These are phyloP conservation scores for Pseudochirops corinnae DNA, from an alignment of 2,797 vertebrate species.

Conservation along the genomic window DNA sequence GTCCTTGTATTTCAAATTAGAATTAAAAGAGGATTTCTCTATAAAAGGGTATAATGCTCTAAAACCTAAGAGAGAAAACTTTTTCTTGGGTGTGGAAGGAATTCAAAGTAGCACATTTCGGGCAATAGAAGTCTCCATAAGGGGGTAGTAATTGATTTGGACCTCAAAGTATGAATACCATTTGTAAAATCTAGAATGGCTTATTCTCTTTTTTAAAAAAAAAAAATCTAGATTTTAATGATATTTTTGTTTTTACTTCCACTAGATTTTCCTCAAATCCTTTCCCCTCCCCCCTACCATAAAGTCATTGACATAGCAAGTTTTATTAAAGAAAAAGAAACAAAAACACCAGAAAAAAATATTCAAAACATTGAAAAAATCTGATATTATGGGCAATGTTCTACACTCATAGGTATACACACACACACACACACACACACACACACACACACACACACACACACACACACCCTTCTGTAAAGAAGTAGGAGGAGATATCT, in stretches of 20 bases:
- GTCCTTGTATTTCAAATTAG: neutral
- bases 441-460: neutral
- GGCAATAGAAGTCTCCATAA: neutral
- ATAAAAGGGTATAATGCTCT: neutral
- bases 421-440: neutral
- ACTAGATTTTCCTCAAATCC: neutral
- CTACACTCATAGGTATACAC: neutral
- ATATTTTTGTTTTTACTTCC: neutral
- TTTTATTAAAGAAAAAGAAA: neutral
- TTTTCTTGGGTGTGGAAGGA: neutral
- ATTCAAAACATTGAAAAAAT: neutral
- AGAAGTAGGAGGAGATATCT: neutral
- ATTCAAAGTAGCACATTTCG: neutral
- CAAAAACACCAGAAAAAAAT: neutral
- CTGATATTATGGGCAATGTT: neutral
- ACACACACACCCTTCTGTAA: neutral
- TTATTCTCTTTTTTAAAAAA: neutral
- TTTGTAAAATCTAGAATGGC: neutral
- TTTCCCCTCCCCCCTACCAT: neutral
- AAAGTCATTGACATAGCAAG: neutral
- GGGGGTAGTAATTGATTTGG: neutral
- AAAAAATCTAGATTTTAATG: neutral
- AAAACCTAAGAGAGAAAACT: neutral
- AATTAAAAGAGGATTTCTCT: neutral
- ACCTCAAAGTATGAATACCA: neutral